These are phyloP conservation scores for Natrix natrix DNA, from an alignment of 2,797 vertebrate genomes.

Conservation along the genomic window DNA sequence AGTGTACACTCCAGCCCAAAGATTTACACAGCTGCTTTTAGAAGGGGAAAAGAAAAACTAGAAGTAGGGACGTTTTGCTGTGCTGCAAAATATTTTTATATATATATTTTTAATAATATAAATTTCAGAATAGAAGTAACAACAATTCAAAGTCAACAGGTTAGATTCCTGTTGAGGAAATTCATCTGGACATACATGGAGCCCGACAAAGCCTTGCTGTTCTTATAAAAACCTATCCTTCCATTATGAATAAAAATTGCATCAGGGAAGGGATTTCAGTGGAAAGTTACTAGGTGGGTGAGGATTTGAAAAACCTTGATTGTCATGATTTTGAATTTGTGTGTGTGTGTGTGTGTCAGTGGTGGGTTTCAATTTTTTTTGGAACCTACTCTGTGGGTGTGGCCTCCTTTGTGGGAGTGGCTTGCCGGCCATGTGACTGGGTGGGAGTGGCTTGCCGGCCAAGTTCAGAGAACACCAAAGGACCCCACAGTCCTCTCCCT, in stretches of 20 bases:
- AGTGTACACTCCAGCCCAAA: slow-evolving; percentile 19
- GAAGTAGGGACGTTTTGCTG: slow-evolving; percentile 26
- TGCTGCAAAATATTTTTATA: slow-evolving; percentile 48
- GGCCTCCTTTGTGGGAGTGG: no score
- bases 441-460: no score
- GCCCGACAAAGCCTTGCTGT: not conserved
- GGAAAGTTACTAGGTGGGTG: rapidly evolving
- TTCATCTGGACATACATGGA: not conserved
- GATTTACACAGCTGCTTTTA: slow-evolving; percentile 56
- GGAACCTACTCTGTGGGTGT: no score
- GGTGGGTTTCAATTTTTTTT: no score
- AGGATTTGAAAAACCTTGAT: not conserved
- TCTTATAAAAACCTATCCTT: not conserved
- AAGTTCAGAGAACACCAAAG: no score
- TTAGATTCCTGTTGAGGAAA: slow-evolving; percentile 11
- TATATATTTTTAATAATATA: not conserved
- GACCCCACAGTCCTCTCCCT: no score
- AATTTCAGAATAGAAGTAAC: slow-evolving; percentile 21
- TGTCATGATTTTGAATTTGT: not conserved
- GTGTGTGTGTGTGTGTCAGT: no score
- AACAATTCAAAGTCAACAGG: slow-evolving; percentile 26
- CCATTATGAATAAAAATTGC: not conserved
- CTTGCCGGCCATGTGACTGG: no score
- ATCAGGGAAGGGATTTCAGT: not conserved
- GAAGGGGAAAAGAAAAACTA: not conserved